Evolutionary conservation across 2,113 vertebrate species (phyloP).

Genomic region (Lathamus discolor): DNA sequence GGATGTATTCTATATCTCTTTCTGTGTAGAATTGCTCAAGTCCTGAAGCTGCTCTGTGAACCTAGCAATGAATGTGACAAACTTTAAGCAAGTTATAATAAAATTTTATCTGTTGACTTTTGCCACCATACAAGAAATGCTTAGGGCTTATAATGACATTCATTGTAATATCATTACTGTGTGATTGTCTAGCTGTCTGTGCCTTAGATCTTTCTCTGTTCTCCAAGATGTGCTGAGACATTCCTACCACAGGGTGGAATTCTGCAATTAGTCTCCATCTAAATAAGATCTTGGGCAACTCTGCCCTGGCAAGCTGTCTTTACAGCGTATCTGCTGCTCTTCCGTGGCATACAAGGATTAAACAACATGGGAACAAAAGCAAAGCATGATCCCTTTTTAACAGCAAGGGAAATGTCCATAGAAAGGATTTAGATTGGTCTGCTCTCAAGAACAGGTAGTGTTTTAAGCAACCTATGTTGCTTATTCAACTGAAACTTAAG

Average conservation of each 20-base stretch:
- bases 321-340: not conserved
- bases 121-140: not conserved
- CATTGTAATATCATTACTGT: not conserved
- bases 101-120: not conserved
- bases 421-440: not conserved
- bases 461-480: not conserved
- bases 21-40: not conserved
- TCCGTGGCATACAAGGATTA: not conserved
- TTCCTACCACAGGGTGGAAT: slow-evolving; percentile 1
- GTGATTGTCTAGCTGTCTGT: not conserved
- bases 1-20: not conserved
- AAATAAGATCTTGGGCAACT: not conserved
- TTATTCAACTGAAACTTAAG: not conserved
- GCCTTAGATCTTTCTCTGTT: slow-evolving; percentile 13
- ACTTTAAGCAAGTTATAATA: not conserved
- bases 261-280: slow-evolving; percentile 21
- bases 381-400: not conserved
- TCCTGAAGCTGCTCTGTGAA: not conserved
- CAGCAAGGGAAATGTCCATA: not conserved
- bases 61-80: not conserved
- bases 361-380: not conserved
- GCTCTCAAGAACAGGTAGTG: not conserved
- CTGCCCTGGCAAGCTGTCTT: not conserved
- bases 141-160: not conserved
- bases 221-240: slow-evolving; percentile 29